Conservation (phyloP, 2,888 invertebrate genomes). For the Antheraea assamensis region DNA sequence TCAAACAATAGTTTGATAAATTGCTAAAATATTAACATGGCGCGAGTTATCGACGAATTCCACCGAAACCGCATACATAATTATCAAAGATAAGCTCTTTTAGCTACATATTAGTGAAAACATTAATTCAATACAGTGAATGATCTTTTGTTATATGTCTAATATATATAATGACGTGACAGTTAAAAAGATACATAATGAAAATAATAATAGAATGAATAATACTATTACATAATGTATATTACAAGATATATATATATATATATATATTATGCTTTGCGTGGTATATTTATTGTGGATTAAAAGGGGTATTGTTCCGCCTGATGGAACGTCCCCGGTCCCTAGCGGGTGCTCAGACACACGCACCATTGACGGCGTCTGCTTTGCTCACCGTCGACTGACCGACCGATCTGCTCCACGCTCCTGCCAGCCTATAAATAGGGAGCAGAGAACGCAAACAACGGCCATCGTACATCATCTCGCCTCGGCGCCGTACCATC, state of each 20-base stretch:
- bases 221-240: not conserved
- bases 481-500: slow-evolving; percentile 9
- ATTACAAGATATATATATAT: slow-evolving; percentile 8
- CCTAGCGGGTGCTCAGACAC: slow-evolving; percentile 48
- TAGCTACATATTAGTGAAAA: too few species aligned
- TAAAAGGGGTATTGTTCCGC: slow-evolving; percentile 53
- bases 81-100: slow-evolving; percentile 1
- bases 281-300: slow-evolving; percentile 13
- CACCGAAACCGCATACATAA: not conserved
- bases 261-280: not conserved
- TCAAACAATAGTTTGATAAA: slow-evolving; percentile 15
- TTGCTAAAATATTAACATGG: slow-evolving; percentile 14
- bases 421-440: slow-evolving; percentile 59
- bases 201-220: not conserved
- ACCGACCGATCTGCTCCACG: slow-evolving; percentile 34
- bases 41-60: slow-evolving; percentile 27
- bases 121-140: not conserved
- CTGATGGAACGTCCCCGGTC: slow-evolving; percentile 46
- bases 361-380: slow-evolving; percentile 66
- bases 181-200: not conserved
- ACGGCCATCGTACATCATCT: slow-evolving; percentile 20
- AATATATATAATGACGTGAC: not conserved
- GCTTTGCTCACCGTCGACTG: slow-evolving; percentile 45
- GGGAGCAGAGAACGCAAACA: slow-evolving; percentile 19
- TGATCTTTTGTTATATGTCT: not conserved